These are phyloP conservation scores for Tryphoninae sp. DNA, from an alignment of 2,888 invertebrate species.

Conservation along the genomic window DNA sequence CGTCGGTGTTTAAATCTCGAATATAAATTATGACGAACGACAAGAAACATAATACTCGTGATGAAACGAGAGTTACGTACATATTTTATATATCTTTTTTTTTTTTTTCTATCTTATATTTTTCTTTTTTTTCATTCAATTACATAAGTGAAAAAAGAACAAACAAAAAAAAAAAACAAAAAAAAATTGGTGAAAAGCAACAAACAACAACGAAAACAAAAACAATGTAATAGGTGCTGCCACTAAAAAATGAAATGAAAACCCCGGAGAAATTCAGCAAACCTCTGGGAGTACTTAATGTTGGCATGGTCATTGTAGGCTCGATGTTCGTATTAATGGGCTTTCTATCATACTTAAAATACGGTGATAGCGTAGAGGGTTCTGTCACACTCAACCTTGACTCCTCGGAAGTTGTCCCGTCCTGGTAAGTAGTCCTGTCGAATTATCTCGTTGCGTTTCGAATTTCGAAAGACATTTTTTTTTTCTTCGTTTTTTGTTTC, in stretches of 20 bases:
- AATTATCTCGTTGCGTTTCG: conserved; percentile 64
- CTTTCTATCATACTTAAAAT: conserved; percentile 93
- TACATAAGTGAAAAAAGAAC: conserved; percentile 22
- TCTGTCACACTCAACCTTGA: conserved; percentile 95
- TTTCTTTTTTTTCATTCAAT: conserved; percentile 3
- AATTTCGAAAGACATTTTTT: conserved; percentile 58
- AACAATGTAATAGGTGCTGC: conserved; percentile 87
- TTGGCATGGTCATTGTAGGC: conserved; percentile 92
- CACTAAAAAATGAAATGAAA: conserved; percentile 95
- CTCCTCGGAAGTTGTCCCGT: conserved; percentile 80
- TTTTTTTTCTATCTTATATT: conserved; percentile 8
- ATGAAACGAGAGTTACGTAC: not conserved
- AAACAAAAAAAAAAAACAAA: conserved; percentile 41
- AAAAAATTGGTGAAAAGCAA: conserved; percentile 51
- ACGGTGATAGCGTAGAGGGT: conserved; percentile 90
- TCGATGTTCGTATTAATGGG: conserved; percentile 91
- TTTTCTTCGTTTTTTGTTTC: conserved; percentile 8
- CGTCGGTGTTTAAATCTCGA: not conserved
- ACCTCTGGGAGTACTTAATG: conserved; percentile 92
- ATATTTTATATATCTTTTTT: not conserved
- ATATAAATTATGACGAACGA: not conserved
- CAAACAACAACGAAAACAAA: conserved; percentile 56
- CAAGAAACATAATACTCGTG: not conserved
- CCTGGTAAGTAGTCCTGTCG: conserved; percentile 79
- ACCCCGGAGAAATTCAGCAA: conserved; percentile 90